phyloP scores from a whole-genome alignment of 2,888 invertebrate species.

The Nycteola revayana region DNA sequence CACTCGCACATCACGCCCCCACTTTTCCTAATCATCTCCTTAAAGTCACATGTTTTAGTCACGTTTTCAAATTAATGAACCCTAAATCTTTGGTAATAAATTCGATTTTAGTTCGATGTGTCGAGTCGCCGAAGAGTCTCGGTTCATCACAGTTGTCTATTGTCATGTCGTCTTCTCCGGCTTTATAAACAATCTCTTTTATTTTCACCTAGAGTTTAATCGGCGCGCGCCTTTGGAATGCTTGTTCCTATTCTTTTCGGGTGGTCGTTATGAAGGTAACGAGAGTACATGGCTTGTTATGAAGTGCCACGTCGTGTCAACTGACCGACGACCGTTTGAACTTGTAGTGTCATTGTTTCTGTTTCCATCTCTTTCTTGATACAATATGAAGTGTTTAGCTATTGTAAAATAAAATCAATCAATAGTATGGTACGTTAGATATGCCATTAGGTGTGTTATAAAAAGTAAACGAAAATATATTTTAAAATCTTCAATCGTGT shows the following conservation, averaged over 20 bases:
- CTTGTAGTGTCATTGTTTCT: conserved; percentile 54
- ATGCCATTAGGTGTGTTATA: too few relatives aligned
- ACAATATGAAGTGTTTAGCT: too few relatives aligned
- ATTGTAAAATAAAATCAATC: too few relatives aligned
- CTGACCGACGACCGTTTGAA: conserved; percentile 54
- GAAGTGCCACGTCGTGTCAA: conserved; percentile 73
- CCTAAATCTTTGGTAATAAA: conserved; percentile 69
- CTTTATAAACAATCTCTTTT: conserved; percentile 81
- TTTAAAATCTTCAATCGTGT: too few relatives aligned
- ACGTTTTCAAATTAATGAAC: conserved; percentile 74
- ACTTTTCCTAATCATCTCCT: conserved; percentile 76
- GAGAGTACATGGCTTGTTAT: conserved; percentile 76
- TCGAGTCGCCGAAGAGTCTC: conserved; percentile 48
- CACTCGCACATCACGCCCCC: conserved; percentile 78
- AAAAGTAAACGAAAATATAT: too few relatives aligned
- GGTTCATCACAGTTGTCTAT: conserved; percentile 76
- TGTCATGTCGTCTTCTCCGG: conserved; percentile 77
- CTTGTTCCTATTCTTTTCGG: conserved; percentile 74
- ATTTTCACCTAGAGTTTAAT: conserved; percentile 79
- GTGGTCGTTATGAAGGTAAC: conserved; percentile 73
- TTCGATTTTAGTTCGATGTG: conserved; percentile 63
- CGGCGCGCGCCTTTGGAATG: conserved; percentile 75
- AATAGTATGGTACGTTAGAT: too few relatives aligned
- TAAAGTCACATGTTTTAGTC: conserved; percentile 76
- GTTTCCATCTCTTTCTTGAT: too few relatives aligned